Conservation (phyloP, 1,140 invertebrate species). For the Macrobrachium nipponense region DNA sequence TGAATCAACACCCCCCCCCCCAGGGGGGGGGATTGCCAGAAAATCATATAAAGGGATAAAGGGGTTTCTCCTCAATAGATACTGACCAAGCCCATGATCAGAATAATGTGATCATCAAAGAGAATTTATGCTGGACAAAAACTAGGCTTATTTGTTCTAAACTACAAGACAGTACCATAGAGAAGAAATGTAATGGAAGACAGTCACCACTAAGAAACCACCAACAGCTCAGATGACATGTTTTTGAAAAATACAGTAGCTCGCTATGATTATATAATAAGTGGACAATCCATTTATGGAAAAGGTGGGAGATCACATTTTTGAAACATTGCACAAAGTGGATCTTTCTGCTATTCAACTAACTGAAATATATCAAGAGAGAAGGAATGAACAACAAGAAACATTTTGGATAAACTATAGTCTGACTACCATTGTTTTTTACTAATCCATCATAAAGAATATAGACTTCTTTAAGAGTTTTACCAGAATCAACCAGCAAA, state of each 20-base stretch:
- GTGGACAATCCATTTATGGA: conserved; percentile 12
- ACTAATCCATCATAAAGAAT: conserved; percentile 6
- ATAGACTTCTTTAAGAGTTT: background rate
- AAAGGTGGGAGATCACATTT: background rate
- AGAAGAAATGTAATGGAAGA: conserved; percentile 3
- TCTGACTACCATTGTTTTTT: background rate
- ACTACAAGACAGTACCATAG: background rate
- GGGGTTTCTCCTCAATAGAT: conserved; percentile 6
- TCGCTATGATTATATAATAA: background rate
- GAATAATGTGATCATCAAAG: conserved; percentile 8
- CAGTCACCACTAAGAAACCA: background rate
- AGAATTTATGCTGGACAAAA: conserved; percentile 11
- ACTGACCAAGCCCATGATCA: conserved; percentile 18
- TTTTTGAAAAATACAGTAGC: conserved; percentile 5
- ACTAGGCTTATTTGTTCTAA: background rate
- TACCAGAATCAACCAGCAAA: background rate
- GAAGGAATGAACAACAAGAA: background rate
- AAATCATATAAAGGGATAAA: background rate
- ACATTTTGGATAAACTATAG: conserved; percentile 18
- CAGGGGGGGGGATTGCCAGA: too few relatives aligned
- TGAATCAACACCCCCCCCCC: too few relatives aligned
- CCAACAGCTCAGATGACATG: conserved; percentile 1
- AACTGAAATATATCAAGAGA: background rate
- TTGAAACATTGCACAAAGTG: conserved; percentile 5
- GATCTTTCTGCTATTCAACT: conserved; percentile 9